Base-by-base conservation (phyloP, 2,797 vertebrate species). In the Lerista edwardsae region DNA sequence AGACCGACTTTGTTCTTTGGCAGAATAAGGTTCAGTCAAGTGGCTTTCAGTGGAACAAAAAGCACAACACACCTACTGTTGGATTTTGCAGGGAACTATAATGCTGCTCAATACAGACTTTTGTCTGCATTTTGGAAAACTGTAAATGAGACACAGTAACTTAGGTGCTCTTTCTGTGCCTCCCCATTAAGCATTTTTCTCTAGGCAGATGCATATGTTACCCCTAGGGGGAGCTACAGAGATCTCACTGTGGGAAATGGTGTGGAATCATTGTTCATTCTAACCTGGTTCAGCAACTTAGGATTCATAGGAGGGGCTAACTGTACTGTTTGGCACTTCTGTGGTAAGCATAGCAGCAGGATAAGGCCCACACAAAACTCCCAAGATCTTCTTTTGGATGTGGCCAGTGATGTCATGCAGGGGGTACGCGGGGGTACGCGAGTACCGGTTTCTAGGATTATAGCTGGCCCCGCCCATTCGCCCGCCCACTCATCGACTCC, bases 101-200 rank as follows among this genome's bases (percentile, higher is more conserved):
- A 11, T 55, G n/a, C 62, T 75, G 64, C 19, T 83, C 62, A n/a
- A 27, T 36, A 17, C 27, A 83, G 74, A 10, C 23, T 85, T 88
- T 89, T 87, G n/a, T 83, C 84, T 87, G 2, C 69, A 68, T 89
- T 85, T 73, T 78, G 27, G 89, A 88, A 89, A 67, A 27, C 82
- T 21, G 34, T 72, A 10, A 83, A 77, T 90, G 71, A 82, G 15
- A 61, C 64, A 76, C 76, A 85, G 81, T 90, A 89, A 91, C 69
- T n/a, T 36, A 25, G 39, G 62, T 31, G 61, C 8, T 85, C n/a
- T 62, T 65, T 65, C 65, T 65, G 27, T 51, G 29, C 12, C 29
- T 27, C 41, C 23, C 61, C 27, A 69, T 86, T 88, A 34, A 86
- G 11, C 36, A 14, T 25, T 76, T n/a, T 10, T 83, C 86, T 89